Percentiles rank a stretch among this genome's conserved stretches.
These are phyloP conservation scores for Oxygymnocypris stewartii DNA, from an alignment of 2,113 vertebrate species.

Conservation along the genomic window DNA sequence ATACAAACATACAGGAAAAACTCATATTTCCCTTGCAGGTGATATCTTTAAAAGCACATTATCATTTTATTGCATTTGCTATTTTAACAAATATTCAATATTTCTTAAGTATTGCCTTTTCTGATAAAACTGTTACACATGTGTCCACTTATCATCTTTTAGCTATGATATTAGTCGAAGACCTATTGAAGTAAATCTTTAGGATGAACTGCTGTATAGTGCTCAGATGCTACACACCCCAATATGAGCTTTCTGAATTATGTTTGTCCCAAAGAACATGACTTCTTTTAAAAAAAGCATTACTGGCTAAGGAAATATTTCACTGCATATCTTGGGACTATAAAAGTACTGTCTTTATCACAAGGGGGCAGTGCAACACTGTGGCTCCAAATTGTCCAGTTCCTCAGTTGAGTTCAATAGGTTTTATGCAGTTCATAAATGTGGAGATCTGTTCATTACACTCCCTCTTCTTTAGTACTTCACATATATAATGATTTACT, in stretches of 20 bases:
- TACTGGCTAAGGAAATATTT: not conserved
- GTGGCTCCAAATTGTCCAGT: not conserved
- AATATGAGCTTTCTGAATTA: not conserved
- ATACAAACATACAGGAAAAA: not conserved
- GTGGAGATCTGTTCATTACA: not conserved
- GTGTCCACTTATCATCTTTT: not conserved
- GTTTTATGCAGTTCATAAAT: not conserved
- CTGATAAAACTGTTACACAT: not conserved
- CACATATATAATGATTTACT: not conserved
- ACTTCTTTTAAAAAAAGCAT: not conserved
- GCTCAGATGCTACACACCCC: not conserved
- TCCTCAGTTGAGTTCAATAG: not conserved
- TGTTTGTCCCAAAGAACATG: not conserved
- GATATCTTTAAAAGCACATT: not conserved
- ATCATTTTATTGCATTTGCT: not conserved
- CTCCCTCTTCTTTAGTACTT: not conserved
- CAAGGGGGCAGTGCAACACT: slow-evolving; percentile 22
- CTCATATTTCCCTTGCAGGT: not conserved
- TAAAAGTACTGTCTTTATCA: not conserved
- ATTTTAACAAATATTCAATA: not conserved
- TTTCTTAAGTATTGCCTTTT: not conserved
- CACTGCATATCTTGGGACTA: too few species aligned
- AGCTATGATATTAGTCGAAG: not conserved
- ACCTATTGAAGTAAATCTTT: not conserved
- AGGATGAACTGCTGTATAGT: not conserved